Conservation (phyloP, 2,888 invertebrate species). For the Cataglyphis altisquamis region DNA sequence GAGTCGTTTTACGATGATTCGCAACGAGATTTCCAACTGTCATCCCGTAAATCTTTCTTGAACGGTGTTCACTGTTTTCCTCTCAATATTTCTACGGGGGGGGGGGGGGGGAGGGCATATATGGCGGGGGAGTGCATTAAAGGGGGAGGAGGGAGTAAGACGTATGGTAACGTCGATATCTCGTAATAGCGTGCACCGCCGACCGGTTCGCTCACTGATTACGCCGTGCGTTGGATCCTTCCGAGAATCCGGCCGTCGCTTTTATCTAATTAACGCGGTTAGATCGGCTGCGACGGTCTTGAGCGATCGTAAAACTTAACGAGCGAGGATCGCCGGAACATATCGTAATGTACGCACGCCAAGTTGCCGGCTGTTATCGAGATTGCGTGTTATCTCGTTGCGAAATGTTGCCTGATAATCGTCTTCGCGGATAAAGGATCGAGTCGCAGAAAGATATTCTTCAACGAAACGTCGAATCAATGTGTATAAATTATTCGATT, state of each 20-base stretch:
- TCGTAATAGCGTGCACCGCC: conserved; percentile 60
- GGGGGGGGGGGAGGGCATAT: not conserved
- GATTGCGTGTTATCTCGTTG: conserved; percentile 13
- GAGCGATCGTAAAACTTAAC: conserved; percentile 78
- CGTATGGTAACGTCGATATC: conserved; percentile 62
- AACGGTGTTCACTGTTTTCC: conserved; percentile 71
- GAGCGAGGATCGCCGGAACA: conserved; percentile 71
- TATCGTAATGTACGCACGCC: conserved; percentile 20
- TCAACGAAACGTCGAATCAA: not conserved
- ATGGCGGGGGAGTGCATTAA: conserved; percentile 18
- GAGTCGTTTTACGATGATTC: not conserved
- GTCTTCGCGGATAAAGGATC: not conserved
- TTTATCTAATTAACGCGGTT: conserved; percentile 79
- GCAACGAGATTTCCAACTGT: not conserved
- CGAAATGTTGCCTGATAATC: conserved; percentile 9
- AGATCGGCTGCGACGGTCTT: conserved; percentile 54
- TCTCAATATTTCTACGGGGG: conserved; percentile 31
- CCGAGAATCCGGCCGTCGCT: conserved; percentile 74
- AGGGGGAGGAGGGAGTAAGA: conserved; percentile 18
- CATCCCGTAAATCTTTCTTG: conserved; percentile 43
- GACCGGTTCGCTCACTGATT: conserved; percentile 65
- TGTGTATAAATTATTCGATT: not conserved
- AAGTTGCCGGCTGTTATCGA: conserved; percentile 19
- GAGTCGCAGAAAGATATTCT: not conserved
- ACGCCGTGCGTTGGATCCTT: conserved; percentile 69